These are phyloP conservation scores for Gobius niger DNA, from an alignment of 2,113 vertebrate species.

Conservation along the genomic window DNA sequence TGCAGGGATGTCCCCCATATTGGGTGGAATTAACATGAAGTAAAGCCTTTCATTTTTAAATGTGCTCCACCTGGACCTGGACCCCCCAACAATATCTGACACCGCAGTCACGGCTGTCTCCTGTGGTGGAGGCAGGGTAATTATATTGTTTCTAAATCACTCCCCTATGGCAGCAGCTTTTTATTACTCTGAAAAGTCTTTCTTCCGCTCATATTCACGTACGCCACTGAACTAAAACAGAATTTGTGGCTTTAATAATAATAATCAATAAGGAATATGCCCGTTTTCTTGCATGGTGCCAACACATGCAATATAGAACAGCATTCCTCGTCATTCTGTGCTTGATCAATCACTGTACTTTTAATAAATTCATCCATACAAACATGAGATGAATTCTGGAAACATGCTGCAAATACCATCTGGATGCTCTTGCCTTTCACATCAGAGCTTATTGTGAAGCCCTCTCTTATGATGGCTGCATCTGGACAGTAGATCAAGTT, in stretches of 20 bases:
- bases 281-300: background rate
- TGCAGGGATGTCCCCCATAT: conserved; percentile 50
- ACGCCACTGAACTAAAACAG: background rate
- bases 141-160: background rate
- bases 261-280: background rate
- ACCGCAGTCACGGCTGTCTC: conserved; percentile 19
- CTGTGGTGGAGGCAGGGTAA: background rate
- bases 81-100: conserved; percentile 52
- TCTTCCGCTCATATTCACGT: background rate
- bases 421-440: conserved; percentile 9
- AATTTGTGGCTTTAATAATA: conserved; percentile 3
- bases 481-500: conserved; percentile 63
- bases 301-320: conserved; percentile 1
- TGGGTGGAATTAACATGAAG: conserved; percentile 60
- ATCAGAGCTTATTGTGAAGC: background rate
- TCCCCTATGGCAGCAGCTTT: conserved; percentile 4
- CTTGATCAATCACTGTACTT: background rate
- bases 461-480: conserved; percentile 33
- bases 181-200: background rate
- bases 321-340: background rate
- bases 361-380: background rate
- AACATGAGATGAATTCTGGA: too few relatives aligned
- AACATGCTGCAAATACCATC: conserved; percentile 10
- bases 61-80: conserved; percentile 43
- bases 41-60: conserved; percentile 30